A percentile compares a stretch with the other conserved stretches of the same genome.
phyloP scores from a whole-genome alignment of 2,888 invertebrate genomes.

The Podabrus alpinus region DNA sequence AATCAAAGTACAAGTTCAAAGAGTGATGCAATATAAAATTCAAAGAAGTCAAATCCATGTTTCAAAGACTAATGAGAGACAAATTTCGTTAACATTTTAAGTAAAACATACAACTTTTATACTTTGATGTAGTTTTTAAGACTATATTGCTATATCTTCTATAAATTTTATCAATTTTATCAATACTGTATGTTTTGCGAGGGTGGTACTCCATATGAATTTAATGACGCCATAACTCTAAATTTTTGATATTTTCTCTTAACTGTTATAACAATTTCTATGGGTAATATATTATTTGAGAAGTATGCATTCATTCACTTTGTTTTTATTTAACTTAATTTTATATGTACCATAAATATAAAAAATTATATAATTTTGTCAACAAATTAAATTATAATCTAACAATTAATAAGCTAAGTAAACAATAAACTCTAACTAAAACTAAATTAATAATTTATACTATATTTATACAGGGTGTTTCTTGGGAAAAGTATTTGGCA shows the following conservation, averaged over 20 bases:
- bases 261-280: too few relatives aligned
- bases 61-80: constrained; percentile 12
- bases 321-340: too few relatives aligned
- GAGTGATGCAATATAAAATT: constrained; percentile 7
- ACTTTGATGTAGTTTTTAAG: background rate
- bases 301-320: too few relatives aligned
- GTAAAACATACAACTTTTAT: background rate
- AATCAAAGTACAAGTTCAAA: constrained; percentile 7
- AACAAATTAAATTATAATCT: too few relatives aligned
- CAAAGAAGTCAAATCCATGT: constrained; percentile 8
- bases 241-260: background rate
- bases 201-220: background rate
- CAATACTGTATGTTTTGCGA: background rate
- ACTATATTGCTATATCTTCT: background rate
- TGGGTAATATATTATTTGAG: too few relatives aligned
- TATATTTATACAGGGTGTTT: too few relatives aligned
- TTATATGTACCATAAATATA: too few relatives aligned
- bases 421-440: too few relatives aligned
- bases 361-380: too few relatives aligned
- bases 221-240: background rate
- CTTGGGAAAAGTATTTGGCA: too few relatives aligned
- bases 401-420: too few relatives aligned
- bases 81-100: constrained; percentile 8
- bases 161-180: background rate
- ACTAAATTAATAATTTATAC: too few relatives aligned